Evolutionary conservation across 1,140 invertebrate species (phyloP).

Genomic region (Trichonephila clavipes): DNA sequence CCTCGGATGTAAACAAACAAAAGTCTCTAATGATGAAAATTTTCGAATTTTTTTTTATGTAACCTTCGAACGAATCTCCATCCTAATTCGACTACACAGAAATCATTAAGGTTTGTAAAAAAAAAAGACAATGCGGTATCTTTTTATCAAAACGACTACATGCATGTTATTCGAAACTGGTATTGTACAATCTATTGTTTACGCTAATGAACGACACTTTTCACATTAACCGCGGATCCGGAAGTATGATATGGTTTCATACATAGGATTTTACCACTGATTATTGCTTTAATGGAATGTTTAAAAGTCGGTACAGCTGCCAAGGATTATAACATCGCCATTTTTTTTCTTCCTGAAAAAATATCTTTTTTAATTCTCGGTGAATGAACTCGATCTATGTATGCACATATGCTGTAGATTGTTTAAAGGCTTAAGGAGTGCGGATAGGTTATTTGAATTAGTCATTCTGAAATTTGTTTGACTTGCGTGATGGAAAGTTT

Average conservation of each 20-base stretch:
- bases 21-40: neutral
- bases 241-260: neutral
- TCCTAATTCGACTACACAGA: neutral
- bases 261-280: neutral
- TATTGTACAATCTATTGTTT: neutral
- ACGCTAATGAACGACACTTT: neutral
- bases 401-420: neutral
- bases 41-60: neutral
- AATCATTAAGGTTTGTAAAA: neutral
- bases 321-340: neutral
- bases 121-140: neutral
- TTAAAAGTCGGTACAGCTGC: conserved; percentile 24
- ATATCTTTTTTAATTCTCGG: neutral
- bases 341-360: conserved; percentile 2
- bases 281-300: conserved; percentile 30
- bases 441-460: neutral
- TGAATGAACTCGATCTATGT: conserved; percentile 4
- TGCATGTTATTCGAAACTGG: neutral
- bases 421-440: neutral
- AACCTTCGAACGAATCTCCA: neutral
- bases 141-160: neutral
- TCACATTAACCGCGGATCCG: neutral
- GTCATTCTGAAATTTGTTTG: neutral
- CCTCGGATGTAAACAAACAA: neutral
- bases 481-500: neutral